A percentile compares a stretch with the other conserved stretches of the same genome.
These are phyloP conservation scores for Metopolophium dirhodum DNA, from an alignment of 1,140 invertebrate species.

Conservation along the genomic window DNA sequence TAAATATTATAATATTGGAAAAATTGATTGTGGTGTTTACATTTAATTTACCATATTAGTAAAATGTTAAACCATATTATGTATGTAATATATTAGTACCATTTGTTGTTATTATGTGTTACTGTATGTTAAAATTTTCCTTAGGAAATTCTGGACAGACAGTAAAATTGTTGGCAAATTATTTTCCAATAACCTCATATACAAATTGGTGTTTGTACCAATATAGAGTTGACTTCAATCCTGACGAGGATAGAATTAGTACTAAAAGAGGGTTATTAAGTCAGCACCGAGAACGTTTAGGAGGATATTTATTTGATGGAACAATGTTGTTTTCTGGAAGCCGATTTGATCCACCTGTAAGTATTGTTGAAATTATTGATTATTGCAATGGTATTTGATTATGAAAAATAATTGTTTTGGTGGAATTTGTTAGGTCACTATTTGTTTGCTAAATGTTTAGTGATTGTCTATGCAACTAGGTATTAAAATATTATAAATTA, in stretches of 20 bases:
- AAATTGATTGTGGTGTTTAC: neutral
- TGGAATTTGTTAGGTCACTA: no score
- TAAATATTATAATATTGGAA: no score
- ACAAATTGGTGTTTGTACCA: constrained; percentile 80
- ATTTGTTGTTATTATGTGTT: no score
- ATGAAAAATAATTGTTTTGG: no score
- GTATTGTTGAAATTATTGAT: neutral
- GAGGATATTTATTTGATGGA: constrained; percentile 68
- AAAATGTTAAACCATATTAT: no score
- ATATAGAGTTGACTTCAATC: constrained; percentile 81
- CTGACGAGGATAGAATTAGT: constrained; percentile 73
- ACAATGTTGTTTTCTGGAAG: constrained; percentile 63
- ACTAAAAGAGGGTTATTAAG: constrained; percentile 70
- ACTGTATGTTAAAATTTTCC: neutral
- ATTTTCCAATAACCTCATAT: constrained; percentile 72
- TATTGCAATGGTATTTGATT: neutral
- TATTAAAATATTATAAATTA: neutral
- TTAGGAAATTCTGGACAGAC: constrained; percentile 34
- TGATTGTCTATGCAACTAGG: neutral
- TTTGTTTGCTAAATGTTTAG: neutral
- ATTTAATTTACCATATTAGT: neutral
- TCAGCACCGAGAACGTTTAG: constrained; percentile 67
- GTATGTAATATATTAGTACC: no score
- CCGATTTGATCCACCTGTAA: constrained; percentile 53
- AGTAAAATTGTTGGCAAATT: constrained; percentile 69